These are phyloP conservation scores for Malurus alboscapulatus DNA, from an alignment of 2,113 vertebrate species.

Conservation along the genomic window DNA sequence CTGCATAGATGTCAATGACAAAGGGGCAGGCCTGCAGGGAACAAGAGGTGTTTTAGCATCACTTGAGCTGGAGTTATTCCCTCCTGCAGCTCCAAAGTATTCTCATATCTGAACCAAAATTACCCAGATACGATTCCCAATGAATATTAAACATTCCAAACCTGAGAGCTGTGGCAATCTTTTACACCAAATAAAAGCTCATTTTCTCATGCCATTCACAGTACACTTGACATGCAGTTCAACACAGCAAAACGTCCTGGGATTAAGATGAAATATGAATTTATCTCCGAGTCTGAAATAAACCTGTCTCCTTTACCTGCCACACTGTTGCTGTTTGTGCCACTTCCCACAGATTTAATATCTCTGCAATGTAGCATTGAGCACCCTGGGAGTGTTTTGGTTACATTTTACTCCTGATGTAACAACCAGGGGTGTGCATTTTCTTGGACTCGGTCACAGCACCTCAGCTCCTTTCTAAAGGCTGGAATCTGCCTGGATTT, in stretches of 20 bases:
- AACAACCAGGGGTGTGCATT: background rate
- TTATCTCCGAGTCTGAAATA: background rate
- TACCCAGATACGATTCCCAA: background rate
- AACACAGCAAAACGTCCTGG: background rate
- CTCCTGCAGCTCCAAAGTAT: background rate
- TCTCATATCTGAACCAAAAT: background rate
- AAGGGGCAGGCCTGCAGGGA: constrained; percentile 87
- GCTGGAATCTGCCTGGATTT: background rate
- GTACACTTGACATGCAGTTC: rapidly evolving
- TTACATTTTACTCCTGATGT: background rate
- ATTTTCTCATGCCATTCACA: background rate
- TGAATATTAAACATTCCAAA: background rate
- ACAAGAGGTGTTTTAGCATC: background rate
- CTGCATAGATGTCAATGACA: constrained; percentile 79
- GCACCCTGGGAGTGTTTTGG: background rate
- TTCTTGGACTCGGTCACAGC: background rate
- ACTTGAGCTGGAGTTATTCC: background rate
- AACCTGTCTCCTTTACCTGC: background rate
- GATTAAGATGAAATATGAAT: background rate
- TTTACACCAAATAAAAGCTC: background rate
- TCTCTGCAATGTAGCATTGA: background rate
- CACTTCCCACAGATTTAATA: background rate
- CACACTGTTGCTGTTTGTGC: background rate
- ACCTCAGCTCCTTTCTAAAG: background rate
- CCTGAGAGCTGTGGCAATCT: background rate